Evolutionary conservation across 2,113 vertebrate genomes (phyloP), one percentile per base, ranked within the genome.

Genomic region (Smithornis capensis): DNA sequence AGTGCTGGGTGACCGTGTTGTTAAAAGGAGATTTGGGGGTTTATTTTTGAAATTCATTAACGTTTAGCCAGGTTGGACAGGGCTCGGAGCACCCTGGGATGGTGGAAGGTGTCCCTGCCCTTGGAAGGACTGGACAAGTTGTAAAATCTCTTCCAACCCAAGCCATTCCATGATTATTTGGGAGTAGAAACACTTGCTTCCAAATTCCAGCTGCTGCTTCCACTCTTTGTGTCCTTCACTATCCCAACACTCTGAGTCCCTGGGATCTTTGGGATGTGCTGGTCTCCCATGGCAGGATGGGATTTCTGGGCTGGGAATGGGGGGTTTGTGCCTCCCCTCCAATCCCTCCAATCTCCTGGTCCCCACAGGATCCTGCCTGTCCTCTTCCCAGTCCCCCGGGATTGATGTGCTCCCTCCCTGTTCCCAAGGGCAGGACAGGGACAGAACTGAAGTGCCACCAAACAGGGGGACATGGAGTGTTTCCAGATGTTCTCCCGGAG

Each of bases 1-100:
- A 10, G 10, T 9, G 31, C 14, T 4, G 8, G 50, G 9, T 9
- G 38, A 18, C 13, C 4, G 0, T 1, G 10, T 6, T 37, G n/a
- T 4, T 71, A 40, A 40, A 45, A 16, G 29, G 10, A 27, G 19
- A 3, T 12, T 28, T 59, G 1, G 0, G 31, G 23, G 1, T 1
- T 73, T 78, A 0, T 73, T 89, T 80, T 38, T 56, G 16, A 31
- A 1, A 19, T 25, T 10, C 47, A 2, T 25, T 1, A 12, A 63
- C 4, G 67, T 62, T 47, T 22, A 7, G 6, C 13, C 6, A 18
- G 42, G 31, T 8, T 42, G 53, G 69, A 31, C 21, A 24, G 17
- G 53, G n/a, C 29, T 29, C 4, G 69, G 38, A 45, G 19, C 69
- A 60, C 18, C 28, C 33, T 53, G 60, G 69, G 16, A 1, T 17